Conservation (phyloP, 1,140 invertebrate species). For the Drosophila bifasciata region DNA sequence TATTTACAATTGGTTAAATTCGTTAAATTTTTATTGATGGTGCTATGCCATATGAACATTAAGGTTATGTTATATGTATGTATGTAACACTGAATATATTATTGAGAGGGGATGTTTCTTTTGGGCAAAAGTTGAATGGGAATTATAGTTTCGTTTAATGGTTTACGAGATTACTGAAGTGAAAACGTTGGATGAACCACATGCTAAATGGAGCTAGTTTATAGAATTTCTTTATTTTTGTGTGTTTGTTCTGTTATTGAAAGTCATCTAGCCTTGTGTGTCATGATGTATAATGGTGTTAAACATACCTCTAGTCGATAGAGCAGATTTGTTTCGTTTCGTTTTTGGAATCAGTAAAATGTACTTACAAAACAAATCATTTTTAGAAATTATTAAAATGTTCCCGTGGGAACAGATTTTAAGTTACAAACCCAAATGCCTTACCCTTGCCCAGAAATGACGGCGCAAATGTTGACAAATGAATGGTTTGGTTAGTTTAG, state of each 20-base stretch:
- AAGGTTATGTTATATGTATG: slow-evolving; percentile 56
- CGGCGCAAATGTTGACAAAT: slow-evolving; percentile 59
- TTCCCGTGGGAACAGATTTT: slow-evolving; percentile 14
- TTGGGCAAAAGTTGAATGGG: slow-evolving; percentile 21
- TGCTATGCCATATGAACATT: slow-evolving; percentile 73
- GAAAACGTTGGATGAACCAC: slow-evolving; percentile 60
- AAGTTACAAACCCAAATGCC: slow-evolving; percentile 18
- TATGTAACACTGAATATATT: slow-evolving; percentile 69
- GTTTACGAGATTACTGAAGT: slow-evolving; percentile 24
- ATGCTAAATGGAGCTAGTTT: slow-evolving; percentile 67
- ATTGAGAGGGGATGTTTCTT: slow-evolving; percentile 16
- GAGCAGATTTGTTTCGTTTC: slow-evolving; percentile 13
- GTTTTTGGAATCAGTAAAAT: slow-evolving; percentile 21
- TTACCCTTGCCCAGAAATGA: slow-evolving; percentile 44
- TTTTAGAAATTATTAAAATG: slow-evolving; percentile 16
- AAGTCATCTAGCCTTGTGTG: slow-evolving; percentile 44
- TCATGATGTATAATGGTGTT: slow-evolving; percentile 12
- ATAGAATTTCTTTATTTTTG: slow-evolving; percentile 37
- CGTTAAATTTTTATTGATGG: slow-evolving; percentile 33
- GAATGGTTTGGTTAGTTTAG: slow-evolving; percentile 34
- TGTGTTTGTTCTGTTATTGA: slow-evolving; percentile 21
- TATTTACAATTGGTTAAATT: slow-evolving; percentile 62
- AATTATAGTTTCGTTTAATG: slow-evolving; percentile 8
- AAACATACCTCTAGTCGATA: slow-evolving; percentile 68
- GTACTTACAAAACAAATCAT: slow-evolving; percentile 39